Percentiles rank a stretch among this genome's conserved stretches.
phyloP scores from a whole-genome alignment of 2,888 invertebrate genomes.

The Sarcophaga rosellei region DNA sequence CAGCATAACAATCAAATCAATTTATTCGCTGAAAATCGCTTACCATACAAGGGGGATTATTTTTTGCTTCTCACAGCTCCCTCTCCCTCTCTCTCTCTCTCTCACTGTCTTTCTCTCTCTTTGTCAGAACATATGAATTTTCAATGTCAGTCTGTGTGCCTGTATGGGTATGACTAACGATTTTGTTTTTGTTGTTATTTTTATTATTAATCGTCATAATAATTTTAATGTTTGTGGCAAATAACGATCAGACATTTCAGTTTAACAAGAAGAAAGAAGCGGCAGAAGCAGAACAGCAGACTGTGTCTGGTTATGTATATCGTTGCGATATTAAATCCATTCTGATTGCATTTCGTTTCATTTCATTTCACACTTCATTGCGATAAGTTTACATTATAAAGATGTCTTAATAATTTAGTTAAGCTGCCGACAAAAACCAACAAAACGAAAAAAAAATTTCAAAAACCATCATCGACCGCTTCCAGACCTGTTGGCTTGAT shows the following conservation, averaged over 20 bases:
- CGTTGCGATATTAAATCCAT: conserved; percentile 59
- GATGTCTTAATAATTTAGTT: conserved; percentile 80
- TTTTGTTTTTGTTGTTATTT: conserved; percentile 14
- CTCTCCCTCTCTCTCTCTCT: too few species aligned
- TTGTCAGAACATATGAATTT: background rate
- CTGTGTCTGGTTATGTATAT: conserved; percentile 34
- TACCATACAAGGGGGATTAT: background rate
- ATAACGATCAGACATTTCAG: background rate
- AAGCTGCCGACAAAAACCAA: conserved; percentile 70
- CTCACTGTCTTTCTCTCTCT: too few species aligned
- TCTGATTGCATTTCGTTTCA: conserved; percentile 70
- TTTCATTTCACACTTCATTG: conserved; percentile 79
- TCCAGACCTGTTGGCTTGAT: background rate
- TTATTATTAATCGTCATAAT: conserved; percentile 50
- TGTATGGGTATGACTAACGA: background rate
- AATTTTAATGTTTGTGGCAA: conserved; percentile 51
- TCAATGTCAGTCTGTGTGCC: background rate
- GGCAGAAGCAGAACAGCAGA: background rate
- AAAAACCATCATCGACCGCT: background rate
- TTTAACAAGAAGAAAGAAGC: background rate
- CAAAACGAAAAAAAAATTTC: too few species aligned
- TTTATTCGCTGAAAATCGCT: conserved; percentile 53
- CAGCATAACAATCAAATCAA: conserved; percentile 64
- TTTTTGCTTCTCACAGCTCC: background rate
- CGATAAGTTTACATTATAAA: conserved; percentile 77